Percentiles rank a stretch among this genome's conserved stretches.
These are phyloP conservation scores for Listrodromus nycthemerus DNA, from an alignment of 2,888 invertebrate genomes.

Conservation along the genomic window DNA sequence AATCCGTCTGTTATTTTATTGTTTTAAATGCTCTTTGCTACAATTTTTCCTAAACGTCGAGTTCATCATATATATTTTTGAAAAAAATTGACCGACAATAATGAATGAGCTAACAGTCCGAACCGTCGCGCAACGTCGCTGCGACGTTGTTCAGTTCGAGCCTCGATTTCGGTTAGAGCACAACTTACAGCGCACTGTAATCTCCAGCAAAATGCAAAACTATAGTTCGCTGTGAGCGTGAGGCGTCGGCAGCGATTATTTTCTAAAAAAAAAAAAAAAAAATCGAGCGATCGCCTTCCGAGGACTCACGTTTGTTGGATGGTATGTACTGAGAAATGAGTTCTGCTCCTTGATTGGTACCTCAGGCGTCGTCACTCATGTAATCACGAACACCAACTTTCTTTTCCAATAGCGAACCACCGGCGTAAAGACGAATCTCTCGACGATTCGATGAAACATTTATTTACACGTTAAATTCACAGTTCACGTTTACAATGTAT, in stretches of 20 bases:
- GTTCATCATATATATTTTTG: neutral
- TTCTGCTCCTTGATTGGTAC: conserved; percentile 68
- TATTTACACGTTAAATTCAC: conserved; percentile 71
- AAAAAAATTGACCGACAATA: neutral
- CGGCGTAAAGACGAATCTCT: conserved; percentile 79
- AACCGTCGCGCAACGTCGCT: conserved; percentile 17
- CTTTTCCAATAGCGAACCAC: conserved; percentile 81
- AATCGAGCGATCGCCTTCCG: neutral
- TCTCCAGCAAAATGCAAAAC: conserved; percentile 3
- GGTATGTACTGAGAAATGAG: conserved; percentile 62
- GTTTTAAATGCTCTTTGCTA: too few relatives aligned
- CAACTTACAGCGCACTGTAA: neutral
- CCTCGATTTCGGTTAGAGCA: neutral
- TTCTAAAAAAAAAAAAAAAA: conserved; percentile 21
- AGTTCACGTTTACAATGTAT: conserved; percentile 44
- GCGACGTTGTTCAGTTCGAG: neutral
- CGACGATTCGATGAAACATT: conserved; percentile 82
- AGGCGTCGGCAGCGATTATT: conserved; percentile 20
- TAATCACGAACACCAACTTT: conserved; percentile 83
- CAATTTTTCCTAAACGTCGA: neutral
- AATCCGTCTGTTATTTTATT: too few relatives aligned
- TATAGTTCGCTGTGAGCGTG: conserved; percentile 38
- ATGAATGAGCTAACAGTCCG: neutral
- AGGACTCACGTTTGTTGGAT: conserved; percentile 33
- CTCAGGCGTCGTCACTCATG: conserved; percentile 74